These are phyloP conservation scores for Alethe diademata DNA, from an alignment of 2,113 vertebrate species.

Conservation along the genomic window DNA sequence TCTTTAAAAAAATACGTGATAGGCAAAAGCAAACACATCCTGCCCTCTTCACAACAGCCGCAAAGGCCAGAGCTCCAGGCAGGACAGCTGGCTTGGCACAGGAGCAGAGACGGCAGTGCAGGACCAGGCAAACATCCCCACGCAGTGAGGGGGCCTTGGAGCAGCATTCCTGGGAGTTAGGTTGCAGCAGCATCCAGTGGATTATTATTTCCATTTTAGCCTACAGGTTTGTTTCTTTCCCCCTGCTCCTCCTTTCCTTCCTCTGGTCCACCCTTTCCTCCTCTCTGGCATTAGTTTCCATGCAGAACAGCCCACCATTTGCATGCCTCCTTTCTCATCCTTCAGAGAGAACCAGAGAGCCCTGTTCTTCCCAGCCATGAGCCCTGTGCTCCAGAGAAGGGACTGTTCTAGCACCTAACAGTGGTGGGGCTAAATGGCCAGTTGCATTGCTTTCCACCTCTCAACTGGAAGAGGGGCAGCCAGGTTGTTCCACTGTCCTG, in stretches of 20 bases:
- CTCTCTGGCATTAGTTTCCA: neutral
- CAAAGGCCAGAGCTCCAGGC: conserved; percentile 42
- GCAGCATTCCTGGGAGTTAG: conserved; percentile 35
- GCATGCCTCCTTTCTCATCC: neutral
- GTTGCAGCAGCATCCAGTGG: neutral
- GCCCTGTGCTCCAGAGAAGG: neutral
- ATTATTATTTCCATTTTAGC: conserved; percentile 21
- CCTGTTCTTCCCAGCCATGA: neutral
- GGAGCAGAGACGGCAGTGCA: neutral
- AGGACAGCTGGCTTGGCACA: conserved; percentile 45
- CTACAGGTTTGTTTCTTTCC: conserved; percentile 19
- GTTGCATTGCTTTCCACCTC: neutral
- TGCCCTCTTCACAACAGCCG: neutral
- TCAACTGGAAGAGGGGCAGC: neutral
- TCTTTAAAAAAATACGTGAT: neutral
- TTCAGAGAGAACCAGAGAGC: neutral
- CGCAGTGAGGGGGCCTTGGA: neutral
- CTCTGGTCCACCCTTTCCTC: conserved; percentile 6
- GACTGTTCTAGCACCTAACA: neutral
- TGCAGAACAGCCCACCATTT: neutral
- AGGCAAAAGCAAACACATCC: conserved; percentile 19
- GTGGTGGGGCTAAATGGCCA: neutral
- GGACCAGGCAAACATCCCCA: conserved; percentile 40
- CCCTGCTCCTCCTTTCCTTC: conserved; percentile 22
- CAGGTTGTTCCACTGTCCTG: neutral